A percentile compares a stretch with the other conserved stretches of the same genome.
These are phyloP conservation scores for Nyctalus aviator DNA, from an alignment of 2,797 vertebrate genomes.

Conservation along the genomic window DNA sequence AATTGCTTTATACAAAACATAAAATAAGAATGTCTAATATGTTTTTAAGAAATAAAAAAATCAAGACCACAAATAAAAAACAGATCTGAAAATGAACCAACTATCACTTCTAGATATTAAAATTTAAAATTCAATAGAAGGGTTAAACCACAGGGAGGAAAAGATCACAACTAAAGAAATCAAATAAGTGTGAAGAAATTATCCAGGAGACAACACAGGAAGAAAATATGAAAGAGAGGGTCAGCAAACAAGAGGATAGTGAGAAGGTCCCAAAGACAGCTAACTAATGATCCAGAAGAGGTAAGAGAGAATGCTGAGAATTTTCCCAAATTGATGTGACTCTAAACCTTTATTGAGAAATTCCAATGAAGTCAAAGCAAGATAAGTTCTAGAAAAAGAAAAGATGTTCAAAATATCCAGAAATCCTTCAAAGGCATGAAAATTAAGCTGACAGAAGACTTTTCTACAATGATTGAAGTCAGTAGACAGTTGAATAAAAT, in stretches of 20 bases:
- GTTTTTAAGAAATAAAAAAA: background rate
- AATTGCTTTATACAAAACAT: background rate
- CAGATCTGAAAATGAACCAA: background rate
- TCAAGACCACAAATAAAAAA: background rate
- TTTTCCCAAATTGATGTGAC: conserved; percentile 35
- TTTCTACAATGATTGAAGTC: background rate
- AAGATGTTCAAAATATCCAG: background rate
- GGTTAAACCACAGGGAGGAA: background rate
- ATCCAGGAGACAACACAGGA: background rate
- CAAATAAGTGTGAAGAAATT: conserved; percentile 34
- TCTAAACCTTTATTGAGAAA: conserved; percentile 34
- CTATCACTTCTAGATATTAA: conserved; percentile 11
- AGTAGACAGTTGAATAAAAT: background rate
- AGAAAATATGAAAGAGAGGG: background rate
- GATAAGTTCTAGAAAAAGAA: conserved; percentile 27
- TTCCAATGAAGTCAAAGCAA: conserved; percentile 19
- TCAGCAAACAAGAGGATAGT: background rate
- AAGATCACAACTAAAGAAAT: background rate
- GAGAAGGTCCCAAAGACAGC: background rate
- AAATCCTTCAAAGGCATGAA: conserved; percentile 41
- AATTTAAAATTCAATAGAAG: background rate
- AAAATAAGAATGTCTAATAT: background rate
- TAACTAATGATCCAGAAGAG: background rate
- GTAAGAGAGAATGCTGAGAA: conserved; percentile 30
- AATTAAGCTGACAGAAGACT: background rate